Evolutionary conservation across 2,888 invertebrate genomes (phyloP).

Genomic region (Andrena trimmerana): DNA sequence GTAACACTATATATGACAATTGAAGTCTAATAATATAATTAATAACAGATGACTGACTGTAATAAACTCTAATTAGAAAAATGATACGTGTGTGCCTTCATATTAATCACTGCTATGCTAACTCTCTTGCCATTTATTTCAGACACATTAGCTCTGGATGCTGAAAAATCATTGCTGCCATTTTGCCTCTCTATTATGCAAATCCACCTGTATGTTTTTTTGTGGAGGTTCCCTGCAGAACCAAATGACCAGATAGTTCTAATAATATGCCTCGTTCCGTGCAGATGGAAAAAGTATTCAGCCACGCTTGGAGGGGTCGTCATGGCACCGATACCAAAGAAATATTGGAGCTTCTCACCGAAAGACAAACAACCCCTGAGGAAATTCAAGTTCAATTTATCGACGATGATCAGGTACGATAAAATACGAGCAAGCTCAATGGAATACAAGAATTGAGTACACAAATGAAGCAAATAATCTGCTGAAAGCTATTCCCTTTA

Average conservation of each 20-base stretch:
- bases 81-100: slow-evolving; percentile 4
- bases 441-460: too few relatives aligned
- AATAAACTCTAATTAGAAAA: neutral
- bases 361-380: slow-evolving; percentile 68
- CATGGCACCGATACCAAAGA: slow-evolving; percentile 86
- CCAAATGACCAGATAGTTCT: neutral
- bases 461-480: too few relatives aligned
- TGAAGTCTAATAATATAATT: neutral
- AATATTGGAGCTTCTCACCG: slow-evolving; percentile 51
- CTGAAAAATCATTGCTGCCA: slow-evolving; percentile 54
- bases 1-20: neutral
- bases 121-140: slow-evolving; percentile 65
- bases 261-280: slow-evolving; percentile 11
- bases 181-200: slow-evolving; percentile 58
- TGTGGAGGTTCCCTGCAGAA: neutral
- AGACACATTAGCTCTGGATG: slow-evolving; percentile 63
- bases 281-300: slow-evolving; percentile 97
- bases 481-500: neutral
- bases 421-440: neutral
- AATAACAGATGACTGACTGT: neutral
- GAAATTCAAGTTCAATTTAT: slow-evolving; percentile 73
- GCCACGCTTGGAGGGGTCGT: slow-evolving; percentile 95
- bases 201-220: slow-evolving; percentile 44
- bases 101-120: slow-evolving; percentile 49
- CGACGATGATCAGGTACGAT: slow-evolving; percentile 73